Conservation (phyloP, 2,797 vertebrate species). For the Bradypodion pumilum region DNA sequence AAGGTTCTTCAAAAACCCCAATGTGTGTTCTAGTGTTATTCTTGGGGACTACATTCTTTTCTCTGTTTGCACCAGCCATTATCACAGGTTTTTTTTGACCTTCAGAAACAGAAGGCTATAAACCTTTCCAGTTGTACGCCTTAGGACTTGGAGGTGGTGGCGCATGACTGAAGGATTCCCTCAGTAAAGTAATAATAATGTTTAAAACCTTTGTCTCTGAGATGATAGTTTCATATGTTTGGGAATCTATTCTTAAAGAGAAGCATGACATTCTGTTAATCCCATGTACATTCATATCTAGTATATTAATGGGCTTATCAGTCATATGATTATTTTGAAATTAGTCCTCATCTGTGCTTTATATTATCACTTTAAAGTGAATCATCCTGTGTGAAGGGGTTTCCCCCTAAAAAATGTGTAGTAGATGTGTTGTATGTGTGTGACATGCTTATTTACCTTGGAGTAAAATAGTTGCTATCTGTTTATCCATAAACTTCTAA, state of each 20-base stretch:
- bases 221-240: background rate
- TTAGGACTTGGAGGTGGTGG: too few species aligned
- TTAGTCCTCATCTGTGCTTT: background rate
- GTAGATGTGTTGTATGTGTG: background rate
- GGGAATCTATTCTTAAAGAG: too few species aligned
- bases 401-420: background rate
- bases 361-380: background rate
- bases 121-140: too few species aligned
- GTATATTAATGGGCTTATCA: background rate
- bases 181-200: background rate
- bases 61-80: too few species aligned
- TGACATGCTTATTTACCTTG: background rate
- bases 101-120: too few species aligned
- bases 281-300: background rate
- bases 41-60: too few species aligned
- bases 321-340: background rate
- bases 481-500: background rate
- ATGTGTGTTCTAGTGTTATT: too few species aligned
- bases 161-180: too few species aligned
- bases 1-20: too few species aligned
- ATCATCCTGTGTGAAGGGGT: background rate
- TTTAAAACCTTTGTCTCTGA: background rate
- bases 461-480: background rate
- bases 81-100: too few species aligned
- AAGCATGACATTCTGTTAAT: background rate